Conservation (phyloP, 2,888 invertebrate genomes). For the Stictocephala bisonia region DNA sequence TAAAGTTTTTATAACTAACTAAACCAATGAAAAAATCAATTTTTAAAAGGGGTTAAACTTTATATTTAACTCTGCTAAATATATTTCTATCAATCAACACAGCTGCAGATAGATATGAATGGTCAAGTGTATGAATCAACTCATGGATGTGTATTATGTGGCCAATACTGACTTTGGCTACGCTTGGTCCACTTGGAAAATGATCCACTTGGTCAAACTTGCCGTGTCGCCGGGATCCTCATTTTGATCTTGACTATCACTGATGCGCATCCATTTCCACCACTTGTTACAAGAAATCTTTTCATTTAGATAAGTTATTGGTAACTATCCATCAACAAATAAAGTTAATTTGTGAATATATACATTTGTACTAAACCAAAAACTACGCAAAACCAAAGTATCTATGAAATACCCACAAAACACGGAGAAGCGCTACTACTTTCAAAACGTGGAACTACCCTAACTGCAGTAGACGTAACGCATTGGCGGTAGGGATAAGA, state of each 20-base stretch:
- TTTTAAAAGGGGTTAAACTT: no score
- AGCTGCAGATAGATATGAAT: not conserved
- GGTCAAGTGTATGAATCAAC: no score
- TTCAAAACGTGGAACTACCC: no score
- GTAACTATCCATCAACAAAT: not conserved
- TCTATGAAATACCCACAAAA: no score
- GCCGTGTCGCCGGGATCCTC: slow-evolving; percentile 20
- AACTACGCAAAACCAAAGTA: not conserved
- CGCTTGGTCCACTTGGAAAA: slow-evolving; percentile 16
- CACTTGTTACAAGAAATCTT: slow-evolving; percentile 31
- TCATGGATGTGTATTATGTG: no score
- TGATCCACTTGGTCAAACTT: not conserved
- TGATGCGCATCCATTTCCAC: slow-evolving; percentile 2
- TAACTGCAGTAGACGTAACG: not conserved
- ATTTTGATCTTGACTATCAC: slow-evolving; percentile 21
- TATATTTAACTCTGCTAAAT: no score
- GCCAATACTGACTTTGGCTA: slow-evolving; percentile 27
- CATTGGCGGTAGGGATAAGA: not conserved
- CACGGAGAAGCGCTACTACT: not conserved
- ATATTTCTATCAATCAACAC: no score
- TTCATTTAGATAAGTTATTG: slow-evolving; percentile 1
- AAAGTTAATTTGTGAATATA: slow-evolving; percentile 8
- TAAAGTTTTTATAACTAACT: no score
- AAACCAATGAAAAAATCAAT: no score
- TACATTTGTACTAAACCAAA: not conserved